Conservation (phyloP, 1,140 invertebrate species). For the Caenorhabditis brenneri region DNA sequence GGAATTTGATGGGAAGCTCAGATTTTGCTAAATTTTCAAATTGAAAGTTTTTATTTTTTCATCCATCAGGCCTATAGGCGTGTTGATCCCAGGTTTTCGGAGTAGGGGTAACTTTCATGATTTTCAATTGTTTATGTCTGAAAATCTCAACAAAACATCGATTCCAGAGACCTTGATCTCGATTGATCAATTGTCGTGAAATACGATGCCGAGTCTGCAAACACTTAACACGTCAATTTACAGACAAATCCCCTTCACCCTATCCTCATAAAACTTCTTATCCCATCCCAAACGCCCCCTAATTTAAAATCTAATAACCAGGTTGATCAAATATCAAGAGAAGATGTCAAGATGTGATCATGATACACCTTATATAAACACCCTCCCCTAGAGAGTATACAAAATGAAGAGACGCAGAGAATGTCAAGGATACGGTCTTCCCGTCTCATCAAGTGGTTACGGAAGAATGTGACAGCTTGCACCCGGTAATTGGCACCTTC, state of each 20-base stretch:
- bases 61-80: too few species aligned
- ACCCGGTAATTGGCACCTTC: conserved; percentile 12
- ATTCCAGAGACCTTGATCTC: too few species aligned
- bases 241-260: not conserved
- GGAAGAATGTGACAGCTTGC: conserved; percentile 31
- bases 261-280: not conserved
- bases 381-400: not conserved
- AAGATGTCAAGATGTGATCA: not conserved
- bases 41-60: too few species aligned
- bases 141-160: too few species aligned
- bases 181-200: too few species aligned
- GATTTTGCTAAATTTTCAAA: too few species aligned
- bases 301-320: not conserved
- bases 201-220: too few species aligned
- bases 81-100: too few species aligned
- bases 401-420: not conserved
- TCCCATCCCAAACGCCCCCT: not conserved
- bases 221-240: too few species aligned
- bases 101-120: too few species aligned
- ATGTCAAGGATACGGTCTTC: conserved; percentile 19
- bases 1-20: too few species aligned
- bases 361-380: conserved; percentile 16
- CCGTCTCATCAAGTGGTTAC: conserved; percentile 27
- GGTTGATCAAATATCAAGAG: conserved; percentile 24
- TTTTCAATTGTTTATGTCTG: too few species aligned